These are phyloP conservation scores for Puma concolor DNA, from an alignment of 2,113 vertebrate genomes.

Conservation along the genomic window DNA sequence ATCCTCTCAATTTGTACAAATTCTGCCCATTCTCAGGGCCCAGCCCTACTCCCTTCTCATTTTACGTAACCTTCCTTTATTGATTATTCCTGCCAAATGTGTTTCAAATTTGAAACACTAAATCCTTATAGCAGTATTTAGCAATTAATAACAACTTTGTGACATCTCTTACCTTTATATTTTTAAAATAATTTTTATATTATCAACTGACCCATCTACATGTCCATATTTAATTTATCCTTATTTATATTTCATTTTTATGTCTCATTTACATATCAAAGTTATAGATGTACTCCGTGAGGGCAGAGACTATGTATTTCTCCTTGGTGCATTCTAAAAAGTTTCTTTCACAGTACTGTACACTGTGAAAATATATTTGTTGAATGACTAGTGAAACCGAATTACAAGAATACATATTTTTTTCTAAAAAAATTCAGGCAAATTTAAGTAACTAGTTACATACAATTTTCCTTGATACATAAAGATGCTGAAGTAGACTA, in stretches of 20 bases:
- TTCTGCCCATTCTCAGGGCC: neutral
- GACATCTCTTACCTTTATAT: neutral
- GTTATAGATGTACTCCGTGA: neutral
- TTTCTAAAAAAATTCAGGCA: neutral
- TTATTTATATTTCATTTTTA: neutral
- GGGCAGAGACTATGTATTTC: neutral
- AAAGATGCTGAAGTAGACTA: neutral
- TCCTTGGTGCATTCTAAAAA: neutral
- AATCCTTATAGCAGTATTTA: neutral
- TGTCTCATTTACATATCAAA: neutral
- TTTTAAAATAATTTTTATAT: conserved; percentile 31
- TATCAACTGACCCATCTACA: neutral
- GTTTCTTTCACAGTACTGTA: neutral
- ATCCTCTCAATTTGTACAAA: neutral
- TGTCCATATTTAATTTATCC: neutral
- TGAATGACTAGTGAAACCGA: neutral
- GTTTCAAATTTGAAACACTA: neutral
- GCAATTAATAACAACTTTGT: neutral
- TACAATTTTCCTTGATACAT: neutral
- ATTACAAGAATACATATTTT: neutral
- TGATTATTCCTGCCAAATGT: neutral
- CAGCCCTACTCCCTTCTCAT: neutral
- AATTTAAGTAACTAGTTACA: neutral
- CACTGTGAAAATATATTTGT: neutral
- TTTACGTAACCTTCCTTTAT: neutral